A percentile compares a stretch with the other conserved stretches of the same genome.
Evolutionary conservation across 2,797 vertebrate genomes (phyloP).

Genomic region (Sternarchorhynchus goeldii): DNA sequence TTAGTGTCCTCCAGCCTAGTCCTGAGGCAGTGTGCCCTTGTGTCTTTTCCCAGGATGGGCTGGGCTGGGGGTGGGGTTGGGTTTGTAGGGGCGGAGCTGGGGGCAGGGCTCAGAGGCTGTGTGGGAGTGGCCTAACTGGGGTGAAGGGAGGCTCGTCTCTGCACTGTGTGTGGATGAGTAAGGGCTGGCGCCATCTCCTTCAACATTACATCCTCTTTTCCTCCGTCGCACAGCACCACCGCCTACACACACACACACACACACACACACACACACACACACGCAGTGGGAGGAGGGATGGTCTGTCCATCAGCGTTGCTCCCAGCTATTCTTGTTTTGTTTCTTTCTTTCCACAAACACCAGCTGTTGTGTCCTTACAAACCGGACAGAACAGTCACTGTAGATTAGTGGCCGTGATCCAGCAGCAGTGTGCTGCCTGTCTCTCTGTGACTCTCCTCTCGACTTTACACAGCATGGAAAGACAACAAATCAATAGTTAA

Average conservation of each 20-base stretch:
- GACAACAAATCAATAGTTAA: too few species aligned
- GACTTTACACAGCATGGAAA: too few species aligned
- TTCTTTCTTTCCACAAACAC: conserved; percentile 23
- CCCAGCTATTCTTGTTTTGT: conserved; percentile 30
- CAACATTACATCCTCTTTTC: conserved; percentile 24
- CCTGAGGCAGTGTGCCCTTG: not conserved
- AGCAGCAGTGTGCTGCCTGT: too few species aligned
- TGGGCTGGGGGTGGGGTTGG: too few species aligned
- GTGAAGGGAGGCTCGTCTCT: conserved; percentile 13
- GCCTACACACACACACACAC: too few species aligned
- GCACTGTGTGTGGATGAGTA: conserved; percentile 45
- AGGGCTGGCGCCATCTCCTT: conserved; percentile 39
- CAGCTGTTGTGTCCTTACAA: conserved; percentile 25
- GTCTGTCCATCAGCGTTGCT: conserved; percentile 26
- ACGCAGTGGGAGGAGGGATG: conserved; percentile 10
- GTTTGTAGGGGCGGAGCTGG: too few species aligned
- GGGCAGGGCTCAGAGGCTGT: not conserved
- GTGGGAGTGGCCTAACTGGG: conserved; percentile 8
- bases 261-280: not conserved
- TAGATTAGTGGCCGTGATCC: too few species aligned
- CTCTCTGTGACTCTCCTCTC: not conserved
- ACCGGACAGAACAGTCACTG: not conserved
- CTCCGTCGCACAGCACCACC: not conserved
- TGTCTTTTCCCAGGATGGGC: too few species aligned
- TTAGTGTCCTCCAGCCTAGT: not conserved